These are phyloP conservation scores for Xanthostigma xanthostigma DNA, from an alignment of 2,888 invertebrate species.

Conservation along the genomic window DNA sequence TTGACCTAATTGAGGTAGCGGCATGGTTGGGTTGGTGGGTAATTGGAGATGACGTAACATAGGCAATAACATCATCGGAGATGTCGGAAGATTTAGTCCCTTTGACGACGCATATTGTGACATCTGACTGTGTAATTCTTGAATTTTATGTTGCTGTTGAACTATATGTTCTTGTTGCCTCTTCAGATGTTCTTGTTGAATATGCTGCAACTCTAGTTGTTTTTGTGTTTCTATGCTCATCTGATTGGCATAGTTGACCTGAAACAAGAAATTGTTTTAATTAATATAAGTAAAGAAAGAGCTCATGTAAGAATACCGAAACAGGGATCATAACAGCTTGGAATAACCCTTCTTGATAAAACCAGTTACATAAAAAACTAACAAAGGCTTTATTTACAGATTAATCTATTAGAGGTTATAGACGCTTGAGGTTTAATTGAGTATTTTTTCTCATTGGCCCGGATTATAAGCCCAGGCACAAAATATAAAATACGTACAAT, in stretches of 20 bases:
- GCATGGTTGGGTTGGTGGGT: conserved; percentile 20
- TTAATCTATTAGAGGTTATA: too few relatives aligned
- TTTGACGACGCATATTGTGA: conserved; percentile 31
- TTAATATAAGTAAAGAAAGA: neutral
- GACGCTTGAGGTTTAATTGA: too few relatives aligned
- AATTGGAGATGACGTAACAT: conserved; percentile 46
- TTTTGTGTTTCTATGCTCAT: conserved; percentile 40
- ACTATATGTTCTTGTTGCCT: conserved; percentile 42
- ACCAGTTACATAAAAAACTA: too few relatives aligned
- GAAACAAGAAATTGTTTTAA: neutral
- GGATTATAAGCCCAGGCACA: too few relatives aligned
- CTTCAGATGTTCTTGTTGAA: conserved; percentile 48
- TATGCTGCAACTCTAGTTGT: conserved; percentile 54
- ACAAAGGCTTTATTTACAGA: too few relatives aligned
- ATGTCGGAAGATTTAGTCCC: conserved; percentile 34
- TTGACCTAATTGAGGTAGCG: conserved; percentile 20
- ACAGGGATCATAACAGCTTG: too few relatives aligned
- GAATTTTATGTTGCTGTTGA: conserved; percentile 40
- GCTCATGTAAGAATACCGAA: neutral
- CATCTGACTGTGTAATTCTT: conserved; percentile 43
- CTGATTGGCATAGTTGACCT: conserved; percentile 22
- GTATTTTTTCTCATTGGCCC: too few relatives aligned
- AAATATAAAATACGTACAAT: too few relatives aligned
- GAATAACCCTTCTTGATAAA: too few relatives aligned
- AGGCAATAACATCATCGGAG: conserved; percentile 52